Base-by-base conservation (phyloP, 2,888 invertebrate species). In the Euplagia quadripunctaria region DNA sequence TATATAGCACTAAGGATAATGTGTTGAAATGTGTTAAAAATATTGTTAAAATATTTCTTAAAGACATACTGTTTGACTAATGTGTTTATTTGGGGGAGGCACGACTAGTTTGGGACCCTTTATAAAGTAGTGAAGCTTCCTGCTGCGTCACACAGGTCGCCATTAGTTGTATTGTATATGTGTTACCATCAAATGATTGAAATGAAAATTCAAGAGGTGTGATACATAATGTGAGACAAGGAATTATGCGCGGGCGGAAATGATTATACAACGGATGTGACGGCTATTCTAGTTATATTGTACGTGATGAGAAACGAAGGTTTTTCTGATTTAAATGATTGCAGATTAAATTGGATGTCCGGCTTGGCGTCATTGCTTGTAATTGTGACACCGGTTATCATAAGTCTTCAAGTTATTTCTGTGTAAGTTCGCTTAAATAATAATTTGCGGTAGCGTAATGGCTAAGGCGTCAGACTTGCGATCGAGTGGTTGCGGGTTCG, bases 261-360 rank as follows among this genome's bases (percentile, higher is more conserved):
- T 61, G 58, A 61, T 61, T 61, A 61, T 14, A 61, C 12, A 61
- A 11, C 58, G 58, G 58, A 61, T 61, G 58, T 61, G 12, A 61
- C 58, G 31, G 11, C 58, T 12, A 11, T 11, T 12, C 58, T 61
- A 61, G 4, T 31, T 61, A 5, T 61, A 61, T 20, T 20, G 12
- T 55, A 4, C 55, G 9, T 11, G 55, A 55, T 3, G 0, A 55
- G 9, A 55, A 8, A 51, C 3, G 11, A 8, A 4, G 9, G 4
- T 20, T 55, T 55, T 55, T 3, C 7, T 55, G n/a, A 55, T 55
- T n/a, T 55, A 55, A 20, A 20, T 55, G 55, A 55, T 55, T 55
- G n/a, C 55, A n/a, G n/a, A n/a, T 55, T 0, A n/a, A 55, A 20
- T 55, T 55, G 55, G 8, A 55, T 11, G n/a, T 46, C 9, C 43